phyloP scores from a whole-genome alignment of 2,797 vertebrate genomes.

The Fundulus diaphanus region DNA sequence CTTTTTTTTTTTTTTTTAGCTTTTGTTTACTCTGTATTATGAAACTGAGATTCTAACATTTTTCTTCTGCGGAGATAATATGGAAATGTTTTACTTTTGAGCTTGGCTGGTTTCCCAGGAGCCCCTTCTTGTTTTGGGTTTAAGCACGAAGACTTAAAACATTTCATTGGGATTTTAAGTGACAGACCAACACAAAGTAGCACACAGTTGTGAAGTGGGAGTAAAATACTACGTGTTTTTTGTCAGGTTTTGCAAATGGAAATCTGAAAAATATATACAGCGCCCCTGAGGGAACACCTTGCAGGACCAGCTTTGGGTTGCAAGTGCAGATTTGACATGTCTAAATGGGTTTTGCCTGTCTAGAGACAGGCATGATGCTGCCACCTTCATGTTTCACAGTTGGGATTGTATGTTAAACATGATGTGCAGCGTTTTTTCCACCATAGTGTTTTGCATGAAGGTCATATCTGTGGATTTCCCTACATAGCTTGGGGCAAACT shows the following conservation, averaged over 20 bases:
- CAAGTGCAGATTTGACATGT: background rate
- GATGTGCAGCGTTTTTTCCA: background rate
- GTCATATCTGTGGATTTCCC: background rate
- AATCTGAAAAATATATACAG: background rate
- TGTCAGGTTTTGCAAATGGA: background rate
- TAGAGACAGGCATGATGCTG: background rate
- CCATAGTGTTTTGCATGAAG: background rate
- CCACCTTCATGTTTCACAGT: background rate
- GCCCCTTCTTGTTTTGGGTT: background rate
- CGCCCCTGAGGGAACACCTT: too few relatives aligned
- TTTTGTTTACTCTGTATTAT: background rate
- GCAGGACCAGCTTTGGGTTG: background rate
- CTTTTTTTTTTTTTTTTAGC: background rate
- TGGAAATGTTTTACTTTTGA: background rate
- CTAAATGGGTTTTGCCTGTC: background rate
- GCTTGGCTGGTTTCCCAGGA: background rate
- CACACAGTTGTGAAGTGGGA: too few relatives aligned
- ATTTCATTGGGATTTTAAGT: background rate
- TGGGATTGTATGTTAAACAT: too few relatives aligned
- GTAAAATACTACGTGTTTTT: background rate
- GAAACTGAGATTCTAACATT: background rate
- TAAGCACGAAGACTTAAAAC: background rate
- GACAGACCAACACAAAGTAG: background rate
- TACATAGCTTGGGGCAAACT: background rate
- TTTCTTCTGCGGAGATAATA: background rate